These are phyloP conservation scores for Ceuthmochares aereus DNA, from an alignment of 2,113 vertebrate species.

Conservation along the genomic window DNA sequence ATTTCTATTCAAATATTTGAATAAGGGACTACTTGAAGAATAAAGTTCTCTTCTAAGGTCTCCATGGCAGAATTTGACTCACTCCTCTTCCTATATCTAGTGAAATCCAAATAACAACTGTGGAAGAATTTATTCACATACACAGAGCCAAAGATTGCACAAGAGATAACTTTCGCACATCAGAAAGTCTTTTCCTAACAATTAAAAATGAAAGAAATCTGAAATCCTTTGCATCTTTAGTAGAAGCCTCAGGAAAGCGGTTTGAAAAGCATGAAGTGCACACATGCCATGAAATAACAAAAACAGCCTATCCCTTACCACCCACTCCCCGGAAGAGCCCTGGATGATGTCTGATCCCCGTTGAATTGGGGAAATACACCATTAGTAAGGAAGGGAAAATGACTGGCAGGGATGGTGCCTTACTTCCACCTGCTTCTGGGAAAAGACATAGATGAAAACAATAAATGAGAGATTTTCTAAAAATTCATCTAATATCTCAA, in stretches of 20 bases:
- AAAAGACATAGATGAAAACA: background rate
- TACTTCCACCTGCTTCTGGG: background rate
- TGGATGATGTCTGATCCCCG: background rate
- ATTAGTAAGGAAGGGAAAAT: background rate
- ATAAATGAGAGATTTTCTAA: background rate
- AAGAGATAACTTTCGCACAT: background rate
- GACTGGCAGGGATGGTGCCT: background rate
- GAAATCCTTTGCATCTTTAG: background rate
- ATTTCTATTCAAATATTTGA: constrained; percentile 23
- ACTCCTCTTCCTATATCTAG: background rate
- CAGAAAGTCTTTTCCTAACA: background rate
- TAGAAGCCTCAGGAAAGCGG: background rate
- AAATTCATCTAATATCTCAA: background rate
- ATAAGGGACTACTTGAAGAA: background rate
- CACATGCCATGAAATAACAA: background rate
- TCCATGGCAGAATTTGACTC: background rate
- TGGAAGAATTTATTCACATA: background rate
- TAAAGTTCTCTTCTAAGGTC: background rate
- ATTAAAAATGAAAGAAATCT: background rate
- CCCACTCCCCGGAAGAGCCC: background rate
- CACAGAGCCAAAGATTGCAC: background rate
- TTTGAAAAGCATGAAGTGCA: background rate
- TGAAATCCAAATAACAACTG: background rate
- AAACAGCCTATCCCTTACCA: background rate
- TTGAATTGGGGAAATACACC: background rate